phyloP scores from a whole-genome alignment of 2,113 vertebrate species.

The Eurypyga helias region DNA sequence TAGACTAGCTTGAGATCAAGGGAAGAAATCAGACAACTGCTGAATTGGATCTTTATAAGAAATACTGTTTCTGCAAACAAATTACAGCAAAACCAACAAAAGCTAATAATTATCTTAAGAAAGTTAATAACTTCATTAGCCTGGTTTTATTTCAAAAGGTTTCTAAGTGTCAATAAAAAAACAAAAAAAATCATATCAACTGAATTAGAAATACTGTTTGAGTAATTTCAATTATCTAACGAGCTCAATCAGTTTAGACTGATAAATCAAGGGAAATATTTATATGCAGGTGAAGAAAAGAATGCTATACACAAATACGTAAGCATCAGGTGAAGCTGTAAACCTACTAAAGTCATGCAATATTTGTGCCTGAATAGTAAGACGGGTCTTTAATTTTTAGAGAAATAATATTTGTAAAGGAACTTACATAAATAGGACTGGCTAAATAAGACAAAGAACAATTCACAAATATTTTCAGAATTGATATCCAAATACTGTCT shows the following conservation, averaged over 20 bases:
- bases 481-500: not conserved
- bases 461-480: not conserved
- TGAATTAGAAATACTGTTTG: not conserved
- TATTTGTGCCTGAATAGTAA: not conserved
- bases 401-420: not conserved
- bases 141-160: not conserved
- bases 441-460: not conserved
- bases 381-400: not conserved
- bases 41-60: not conserved
- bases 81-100: not conserved
- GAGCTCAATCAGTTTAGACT: not conserved
- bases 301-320: not conserved
- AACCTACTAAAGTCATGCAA: not conserved
- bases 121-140: not conserved
- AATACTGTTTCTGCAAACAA: not conserved
- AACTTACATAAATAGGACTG: not conserved
- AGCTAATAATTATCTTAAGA: conserved; percentile 1
- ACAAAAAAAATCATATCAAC: not conserved
- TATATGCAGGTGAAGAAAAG: not conserved
- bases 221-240: conserved; percentile 4
- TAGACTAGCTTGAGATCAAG: not conserved
- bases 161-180: not conserved
- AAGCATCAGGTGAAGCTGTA: not conserved
- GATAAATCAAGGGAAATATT: not conserved
- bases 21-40: not conserved